Evolutionary conservation across 2,888 invertebrate genomes (phyloP).

Genomic region (Macrophya alboannulata): DNA sequence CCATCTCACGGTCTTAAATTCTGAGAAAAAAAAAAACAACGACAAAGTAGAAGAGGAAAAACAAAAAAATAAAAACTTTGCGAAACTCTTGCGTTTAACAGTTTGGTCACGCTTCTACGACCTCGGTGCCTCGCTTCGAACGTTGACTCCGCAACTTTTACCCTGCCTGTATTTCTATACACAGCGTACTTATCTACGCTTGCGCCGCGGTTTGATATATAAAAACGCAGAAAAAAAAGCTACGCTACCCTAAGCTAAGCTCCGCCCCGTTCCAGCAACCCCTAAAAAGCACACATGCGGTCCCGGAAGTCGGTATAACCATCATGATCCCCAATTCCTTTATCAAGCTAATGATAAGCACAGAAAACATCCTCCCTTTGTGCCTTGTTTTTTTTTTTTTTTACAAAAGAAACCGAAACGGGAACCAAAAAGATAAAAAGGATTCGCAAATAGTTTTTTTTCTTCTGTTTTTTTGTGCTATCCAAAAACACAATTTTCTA

Average conservation of each 20-base stretch:
- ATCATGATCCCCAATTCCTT: neutral
- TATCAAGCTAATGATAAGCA: neutral
- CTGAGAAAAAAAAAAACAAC: neutral
- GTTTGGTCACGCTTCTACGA: conserved; percentile 73
- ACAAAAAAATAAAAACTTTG: conserved; percentile 61
- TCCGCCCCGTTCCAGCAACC: conserved; percentile 27
- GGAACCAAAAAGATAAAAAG: neutral
- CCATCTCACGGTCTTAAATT: conserved; percentile 27
- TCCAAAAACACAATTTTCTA: neutral
- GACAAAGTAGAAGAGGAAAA: neutral
- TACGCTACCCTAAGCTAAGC: neutral
- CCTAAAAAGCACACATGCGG: conserved; percentile 19
- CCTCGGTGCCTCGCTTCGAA: conserved; percentile 53
- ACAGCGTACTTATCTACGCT: conserved; percentile 8
- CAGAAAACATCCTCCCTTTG: neutral
- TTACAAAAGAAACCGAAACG: neutral
- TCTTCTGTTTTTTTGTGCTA: neutral
- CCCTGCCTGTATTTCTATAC: conserved; percentile 3
- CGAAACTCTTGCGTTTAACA: conserved; percentile 69
- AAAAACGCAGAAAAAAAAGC: neutral
- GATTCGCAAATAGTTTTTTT: neutral
- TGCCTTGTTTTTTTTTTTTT: neutral
- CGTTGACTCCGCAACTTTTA: conserved; percentile 30
- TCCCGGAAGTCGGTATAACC: conserved; percentile 6
- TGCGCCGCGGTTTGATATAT: neutral